Evolutionary conservation across 2,113 vertebrate genomes (phyloP).

Genomic region (Thamnophis sirtalis): DNA sequence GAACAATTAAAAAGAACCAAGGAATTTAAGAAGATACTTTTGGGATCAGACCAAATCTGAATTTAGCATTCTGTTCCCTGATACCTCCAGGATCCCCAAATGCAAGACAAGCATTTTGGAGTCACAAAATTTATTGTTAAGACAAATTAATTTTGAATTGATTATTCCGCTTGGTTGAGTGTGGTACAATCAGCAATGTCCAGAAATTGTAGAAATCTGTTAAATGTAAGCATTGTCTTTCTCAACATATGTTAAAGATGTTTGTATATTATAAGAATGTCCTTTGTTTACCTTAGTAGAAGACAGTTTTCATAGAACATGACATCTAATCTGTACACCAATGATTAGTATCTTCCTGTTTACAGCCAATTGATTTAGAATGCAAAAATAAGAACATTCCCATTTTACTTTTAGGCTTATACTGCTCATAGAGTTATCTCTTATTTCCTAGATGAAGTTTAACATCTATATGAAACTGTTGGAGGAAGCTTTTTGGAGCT

Average conservation of each 20-base stretch:
- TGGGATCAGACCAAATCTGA: not conserved
- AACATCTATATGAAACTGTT: not conserved
- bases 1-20: not conserved
- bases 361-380: not conserved
- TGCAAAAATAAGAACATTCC: not conserved
- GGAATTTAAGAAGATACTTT: not conserved
- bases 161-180: not conserved
- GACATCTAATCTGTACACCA: not conserved
- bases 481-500: not conserved
- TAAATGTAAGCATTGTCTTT: not conserved
- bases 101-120: not conserved
- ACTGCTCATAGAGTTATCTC: not conserved
- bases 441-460: not conserved
- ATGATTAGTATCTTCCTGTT: not conserved
- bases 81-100: not conserved
- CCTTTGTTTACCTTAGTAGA: not conserved
- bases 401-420: not conserved
- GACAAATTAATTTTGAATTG: not conserved
- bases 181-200: not conserved
- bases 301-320: not conserved
- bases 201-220: not conserved
- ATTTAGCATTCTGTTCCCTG: not conserved
- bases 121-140: not conserved
- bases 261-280: not conserved
- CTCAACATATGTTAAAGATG: not conserved